phyloP scores from a whole-genome alignment of 1,140 invertebrate species.

The Asobara japonica region DNA sequence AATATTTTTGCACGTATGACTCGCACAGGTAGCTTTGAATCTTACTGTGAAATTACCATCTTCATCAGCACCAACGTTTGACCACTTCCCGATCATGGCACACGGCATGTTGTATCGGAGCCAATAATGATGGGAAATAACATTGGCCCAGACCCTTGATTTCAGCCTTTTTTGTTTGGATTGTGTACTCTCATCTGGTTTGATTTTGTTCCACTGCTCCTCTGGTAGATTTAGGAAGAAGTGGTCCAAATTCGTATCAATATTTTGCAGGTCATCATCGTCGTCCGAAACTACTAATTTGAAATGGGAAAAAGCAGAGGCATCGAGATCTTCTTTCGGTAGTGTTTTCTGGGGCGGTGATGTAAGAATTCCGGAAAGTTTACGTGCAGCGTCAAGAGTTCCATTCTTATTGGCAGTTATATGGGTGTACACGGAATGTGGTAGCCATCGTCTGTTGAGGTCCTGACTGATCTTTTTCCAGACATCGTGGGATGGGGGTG shows the following conservation, averaged over 20 bases:
- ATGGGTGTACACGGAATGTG: background rate
- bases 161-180: background rate
- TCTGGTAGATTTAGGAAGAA: background rate
- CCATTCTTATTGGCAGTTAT: background rate
- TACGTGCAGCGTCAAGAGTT: background rate
- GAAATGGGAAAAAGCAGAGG: background rate
- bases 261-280: background rate
- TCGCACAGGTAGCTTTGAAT: background rate
- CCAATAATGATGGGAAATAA: background rate
- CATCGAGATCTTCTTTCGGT: background rate
- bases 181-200: background rate
- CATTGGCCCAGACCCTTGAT: slow-evolving; percentile 1
- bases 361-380: background rate
- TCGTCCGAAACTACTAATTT: background rate
- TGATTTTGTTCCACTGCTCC: background rate
- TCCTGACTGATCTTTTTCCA: background rate
- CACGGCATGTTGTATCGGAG: background rate
- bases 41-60: background rate
- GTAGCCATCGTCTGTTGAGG: background rate
- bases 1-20: background rate
- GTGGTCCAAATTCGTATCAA: background rate
- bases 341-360: background rate
- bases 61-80: background rate
- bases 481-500: background rate
- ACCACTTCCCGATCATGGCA: slow-evolving; percentile 5